A percentile compares a stretch with the other conserved stretches of the same genome.
phyloP scores from a whole-genome alignment of 2,888 invertebrate species.

The Drosophila multiciliata region DNA sequence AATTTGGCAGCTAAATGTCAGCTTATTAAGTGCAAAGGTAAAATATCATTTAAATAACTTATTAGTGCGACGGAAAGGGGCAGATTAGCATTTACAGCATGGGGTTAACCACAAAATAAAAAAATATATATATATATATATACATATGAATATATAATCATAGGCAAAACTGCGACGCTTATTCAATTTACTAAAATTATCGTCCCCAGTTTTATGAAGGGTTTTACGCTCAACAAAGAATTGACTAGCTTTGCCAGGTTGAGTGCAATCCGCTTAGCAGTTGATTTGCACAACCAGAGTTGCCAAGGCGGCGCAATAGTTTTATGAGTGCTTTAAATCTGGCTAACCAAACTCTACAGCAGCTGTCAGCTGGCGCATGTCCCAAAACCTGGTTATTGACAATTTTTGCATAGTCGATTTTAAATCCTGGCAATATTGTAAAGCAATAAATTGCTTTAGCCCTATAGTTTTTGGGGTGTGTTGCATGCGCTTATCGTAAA shows the following conservation, averaged over 20 bases:
- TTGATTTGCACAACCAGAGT: slow-evolving; percentile 72
- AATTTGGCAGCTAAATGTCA: slow-evolving; percentile 53
- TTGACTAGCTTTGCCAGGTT: slow-evolving; percentile 31
- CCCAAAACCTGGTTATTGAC: slow-evolving; percentile 52
- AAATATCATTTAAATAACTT: slow-evolving; percentile 40
- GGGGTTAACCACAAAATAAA: slow-evolving; percentile 37
- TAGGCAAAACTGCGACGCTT: slow-evolving; percentile 41
- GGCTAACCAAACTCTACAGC: slow-evolving; percentile 46
- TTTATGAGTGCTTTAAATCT: slow-evolving; percentile 58
- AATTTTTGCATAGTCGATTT: slow-evolving; percentile 50
- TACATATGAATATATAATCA: slow-evolving; percentile 19
- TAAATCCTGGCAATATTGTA: slow-evolving; percentile 68
- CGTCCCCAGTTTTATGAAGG: slow-evolving; percentile 43
- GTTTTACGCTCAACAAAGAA: slow-evolving; percentile 47
- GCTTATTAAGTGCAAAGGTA: slow-evolving; percentile 38
- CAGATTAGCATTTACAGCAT: slow-evolving; percentile 17
- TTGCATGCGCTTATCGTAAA: slow-evolving; percentile 33
- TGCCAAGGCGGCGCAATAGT: slow-evolving; percentile 62
- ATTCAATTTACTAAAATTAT: slow-evolving; percentile 64
- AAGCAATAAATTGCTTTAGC: slow-evolving; percentile 50
- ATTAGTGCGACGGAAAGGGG: slow-evolving; percentile 4
- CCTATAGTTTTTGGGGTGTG: slow-evolving; percentile 29
- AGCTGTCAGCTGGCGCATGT: slow-evolving; percentile 67
- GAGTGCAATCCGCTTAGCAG: slow-evolving; percentile 14
- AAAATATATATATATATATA: neutral